Percentiles rank a stretch among this genome's conserved stretches.
These are phyloP conservation scores for Orchestia grillus DNA, from an alignment of 1,140 invertebrate genomes.

Conservation along the genomic window DNA sequence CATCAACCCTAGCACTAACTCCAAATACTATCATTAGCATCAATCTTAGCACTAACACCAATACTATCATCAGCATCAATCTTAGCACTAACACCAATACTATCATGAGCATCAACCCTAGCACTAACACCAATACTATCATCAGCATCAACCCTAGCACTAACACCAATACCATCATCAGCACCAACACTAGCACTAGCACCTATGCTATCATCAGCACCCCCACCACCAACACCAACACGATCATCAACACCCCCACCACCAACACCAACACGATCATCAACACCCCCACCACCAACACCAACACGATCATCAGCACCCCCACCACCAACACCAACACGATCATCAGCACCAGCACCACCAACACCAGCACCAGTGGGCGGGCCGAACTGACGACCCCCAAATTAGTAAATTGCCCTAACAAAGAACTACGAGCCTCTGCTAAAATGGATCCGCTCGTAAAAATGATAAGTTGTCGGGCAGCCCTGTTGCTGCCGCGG, in stretches of 20 bases:
- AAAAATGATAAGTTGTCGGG: constrained; percentile 33
- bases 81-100: background rate
- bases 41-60: background rate
- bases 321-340: background rate
- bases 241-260: background rate
- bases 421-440: constrained; percentile 50
- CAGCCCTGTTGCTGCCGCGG: background rate
- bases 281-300: background rate
- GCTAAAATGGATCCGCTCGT: constrained; percentile 44
- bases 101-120: background rate
- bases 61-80: background rate
- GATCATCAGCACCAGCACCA: background rate
- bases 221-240: background rate
- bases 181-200: background rate
- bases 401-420: constrained; percentile 52
- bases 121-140: background rate
- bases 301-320: background rate
- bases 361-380: background rate
- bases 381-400: constrained; percentile 16
- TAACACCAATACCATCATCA: background rate
- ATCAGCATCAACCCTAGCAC: background rate
- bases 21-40: background rate
- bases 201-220: background rate
- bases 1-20: too few species aligned
- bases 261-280: background rate